Evolutionary conservation across 2,797 vertebrate species (phyloP).

Genomic region (Threskiornis aethiopicus): DNA sequence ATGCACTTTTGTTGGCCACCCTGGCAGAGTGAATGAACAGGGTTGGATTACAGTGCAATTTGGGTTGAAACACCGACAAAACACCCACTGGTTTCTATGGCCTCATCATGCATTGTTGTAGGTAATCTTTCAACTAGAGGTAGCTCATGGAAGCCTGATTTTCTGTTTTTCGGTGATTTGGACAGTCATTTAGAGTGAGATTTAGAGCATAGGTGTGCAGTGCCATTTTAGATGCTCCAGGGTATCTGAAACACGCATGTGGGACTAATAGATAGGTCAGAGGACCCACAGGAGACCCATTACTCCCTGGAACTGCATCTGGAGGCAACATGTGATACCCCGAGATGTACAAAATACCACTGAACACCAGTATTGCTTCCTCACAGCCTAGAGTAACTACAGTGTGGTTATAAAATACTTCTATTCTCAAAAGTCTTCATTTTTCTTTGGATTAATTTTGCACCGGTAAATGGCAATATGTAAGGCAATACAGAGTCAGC

Average conservation of each 20-base stretch:
- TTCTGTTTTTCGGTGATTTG: background rate
- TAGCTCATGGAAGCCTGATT: background rate
- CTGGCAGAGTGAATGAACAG: too few relatives aligned
- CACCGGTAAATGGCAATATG: background rate
- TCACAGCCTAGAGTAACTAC: background rate
- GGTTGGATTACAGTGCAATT: background rate
- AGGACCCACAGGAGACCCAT: background rate
- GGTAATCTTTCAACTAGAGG: background rate
- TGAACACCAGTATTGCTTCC: background rate
- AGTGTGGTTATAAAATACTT: background rate
- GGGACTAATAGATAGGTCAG: background rate
- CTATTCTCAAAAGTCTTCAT: background rate
- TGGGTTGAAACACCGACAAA: background rate
- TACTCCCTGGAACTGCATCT: background rate
- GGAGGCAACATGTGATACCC: background rate
- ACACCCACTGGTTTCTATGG: background rate
- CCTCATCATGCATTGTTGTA: background rate
- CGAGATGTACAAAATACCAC: background rate
- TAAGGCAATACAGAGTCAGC: background rate
- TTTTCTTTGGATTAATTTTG: slow-evolving; percentile 4
- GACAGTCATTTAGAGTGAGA: background rate
- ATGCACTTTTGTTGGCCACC: background rate
- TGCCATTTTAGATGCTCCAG: background rate
- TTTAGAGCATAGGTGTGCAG: background rate
- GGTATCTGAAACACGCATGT: background rate